These are phyloP conservation scores for Halictus ligatus DNA, from an alignment of 2,888 invertebrate genomes.

Conservation along the genomic window DNA sequence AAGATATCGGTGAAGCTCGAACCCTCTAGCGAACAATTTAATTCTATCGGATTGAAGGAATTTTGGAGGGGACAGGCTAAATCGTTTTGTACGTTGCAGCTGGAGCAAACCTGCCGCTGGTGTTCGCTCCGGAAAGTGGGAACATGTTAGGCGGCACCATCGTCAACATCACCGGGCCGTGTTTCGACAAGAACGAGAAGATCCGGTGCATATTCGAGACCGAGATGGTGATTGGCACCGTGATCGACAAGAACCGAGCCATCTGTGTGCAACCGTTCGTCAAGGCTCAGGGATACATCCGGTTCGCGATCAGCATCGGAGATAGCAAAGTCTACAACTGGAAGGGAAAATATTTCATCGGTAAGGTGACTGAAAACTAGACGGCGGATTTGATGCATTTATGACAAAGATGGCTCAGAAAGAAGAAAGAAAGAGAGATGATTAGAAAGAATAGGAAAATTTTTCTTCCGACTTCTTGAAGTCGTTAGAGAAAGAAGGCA, in stretches of 20 bases:
- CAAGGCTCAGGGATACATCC: conserved; percentile 94
- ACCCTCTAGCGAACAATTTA: not conserved
- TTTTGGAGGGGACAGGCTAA: not conserved
- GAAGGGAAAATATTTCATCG: conserved; percentile 96
- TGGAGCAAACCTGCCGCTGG: conserved; percentile 91
- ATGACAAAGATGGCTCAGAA: too few species aligned
- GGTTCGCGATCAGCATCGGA: conserved; percentile 93
- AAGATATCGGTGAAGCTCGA: conserved; percentile 89
- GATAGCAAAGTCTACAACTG: conserved; percentile 90
- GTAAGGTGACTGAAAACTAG: conserved; percentile 86
- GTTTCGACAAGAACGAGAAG: conserved; percentile 91
- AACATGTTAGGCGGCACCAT: conserved; percentile 99
- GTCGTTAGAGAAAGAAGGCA: not conserved
- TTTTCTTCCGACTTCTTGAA: not conserved
- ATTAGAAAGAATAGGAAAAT: too few species aligned
- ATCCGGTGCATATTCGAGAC: conserved; percentile 94
- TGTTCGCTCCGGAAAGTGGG: conserved; percentile 97
- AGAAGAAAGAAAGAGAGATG: too few species aligned
- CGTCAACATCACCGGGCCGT: conserved; percentile 98
- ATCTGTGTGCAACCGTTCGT: conserved; percentile 95
- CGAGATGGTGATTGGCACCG: conserved; percentile 91
- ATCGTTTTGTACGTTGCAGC: conserved; percentile 85
- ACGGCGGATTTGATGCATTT: too few species aligned
- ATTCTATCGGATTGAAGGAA: not conserved
- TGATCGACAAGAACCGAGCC: conserved; percentile 92